Base-by-base conservation (phyloP, 2,797 vertebrate genomes). In the Lagodon rhomboides region DNA sequence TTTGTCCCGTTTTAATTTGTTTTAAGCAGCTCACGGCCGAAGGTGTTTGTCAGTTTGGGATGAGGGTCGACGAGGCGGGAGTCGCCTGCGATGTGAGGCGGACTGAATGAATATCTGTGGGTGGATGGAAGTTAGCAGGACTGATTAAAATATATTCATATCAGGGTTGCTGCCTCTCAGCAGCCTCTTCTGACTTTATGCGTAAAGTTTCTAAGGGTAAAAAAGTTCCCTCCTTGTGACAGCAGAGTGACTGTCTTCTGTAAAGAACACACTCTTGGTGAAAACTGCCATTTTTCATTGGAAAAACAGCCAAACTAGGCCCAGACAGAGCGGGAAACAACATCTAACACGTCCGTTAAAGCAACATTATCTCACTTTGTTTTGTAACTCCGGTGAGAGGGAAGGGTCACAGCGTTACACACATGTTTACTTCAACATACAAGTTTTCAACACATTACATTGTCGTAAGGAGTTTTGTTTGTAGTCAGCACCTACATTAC, bases 1-100 rank as follows among this genome's bases (percentile, higher is more conserved):
- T 72, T 76, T 76, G 43, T 59, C 44, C 53, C 27, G 15, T 46
- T 75, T 67, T 17, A 12, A 62, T 75, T 68, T 22, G 13, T 46
- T 72, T 85, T 71, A 67, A 81, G 61, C 43, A 49, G 43, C 11
- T 71, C 5, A 0, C 15, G 38, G 46, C 16, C 66, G 59, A 63
- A 61, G 22, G 49, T 72, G 70, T 53, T 70, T 15, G 44, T 2
- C 15, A 20, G 15, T 16, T 53, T 55, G 15, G 22, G 60, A 54
- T 49, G 1, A 4, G 30, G 30, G 67, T 80, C 61, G 68, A 60
- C 22, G 58, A 68, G 60, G 53, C 11, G 41, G 30, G 60, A 18
- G 27, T 9, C 15, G 30, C 34, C 23, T 12, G 23, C 0, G 34
- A 30, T 3, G 0, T 43, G 74, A 53, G 20, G 22, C 58, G 16